Evolutionary conservation across 2,797 vertebrate species (phyloP), one percentile per base, ranked within the genome.

Genomic region (Smutsia temminckii): DNA sequence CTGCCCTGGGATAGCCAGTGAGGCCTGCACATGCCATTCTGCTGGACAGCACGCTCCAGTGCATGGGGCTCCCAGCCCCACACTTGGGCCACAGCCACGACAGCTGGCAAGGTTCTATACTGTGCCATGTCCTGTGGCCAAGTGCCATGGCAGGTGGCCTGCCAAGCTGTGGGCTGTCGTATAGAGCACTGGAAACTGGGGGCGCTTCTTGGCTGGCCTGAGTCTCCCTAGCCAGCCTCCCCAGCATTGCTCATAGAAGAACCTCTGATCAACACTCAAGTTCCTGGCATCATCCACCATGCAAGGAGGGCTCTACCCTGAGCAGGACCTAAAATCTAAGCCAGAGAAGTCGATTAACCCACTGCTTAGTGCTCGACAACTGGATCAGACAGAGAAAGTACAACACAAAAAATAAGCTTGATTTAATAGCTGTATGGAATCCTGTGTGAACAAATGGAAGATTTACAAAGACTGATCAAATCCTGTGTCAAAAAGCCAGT

Each of bases 1-100:
- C 6, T 8, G 49, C 6, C 0, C 20, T 23, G 40, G 74, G 2
- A 21, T 3, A 5, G 8, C 8, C 14, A 8, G 2, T 3, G 29
- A 29, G 84, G 37, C 40, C 34, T 14, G n/a, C 40, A 6, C 8
- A 0, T 8, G 21, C 61, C 7, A 8, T 5, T 46, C 42, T 21
- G 18, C 49, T 2, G 18, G 37, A 34, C 14, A 2, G 53, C 53
- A 49, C 3, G 6, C 85, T 2, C 0, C 3, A 20, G 51, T 57
- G 66, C 27, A 29, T 12, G 64, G 12, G 1, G 49, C 49, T 40
- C 66, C 51, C 72, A 5, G 74, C 42, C 63, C 34, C 0, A 0
- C 0, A 21, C 23, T 14, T 32, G 37, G 53, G 23, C 21, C 53
- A 64, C 32, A 51, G 55, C 23, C 74, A 34, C 29, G 6, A 0